phyloP scores from a whole-genome alignment of 2,797 vertebrate genomes.

The Chloroceryle inda region DNA sequence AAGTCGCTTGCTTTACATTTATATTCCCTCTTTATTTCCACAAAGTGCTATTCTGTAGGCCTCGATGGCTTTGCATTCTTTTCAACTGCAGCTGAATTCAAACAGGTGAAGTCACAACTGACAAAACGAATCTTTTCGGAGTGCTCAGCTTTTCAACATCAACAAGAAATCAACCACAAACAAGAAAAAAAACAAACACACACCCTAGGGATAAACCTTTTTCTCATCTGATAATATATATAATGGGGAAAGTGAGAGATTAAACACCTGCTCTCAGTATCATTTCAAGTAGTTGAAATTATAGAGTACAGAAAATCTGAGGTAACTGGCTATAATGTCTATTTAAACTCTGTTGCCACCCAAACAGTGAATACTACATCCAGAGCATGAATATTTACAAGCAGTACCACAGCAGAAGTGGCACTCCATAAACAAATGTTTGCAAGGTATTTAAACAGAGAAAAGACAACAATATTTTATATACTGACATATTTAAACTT shows the following conservation, averaged over 20 bases:
- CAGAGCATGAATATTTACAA: not conserved
- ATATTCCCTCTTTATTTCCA: not conserved
- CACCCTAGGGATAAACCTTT: not conserved
- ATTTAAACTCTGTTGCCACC: not conserved
- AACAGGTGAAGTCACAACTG: not conserved
- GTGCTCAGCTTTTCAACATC: not conserved
- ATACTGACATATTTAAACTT: not conserved
- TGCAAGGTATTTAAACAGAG: not conserved
- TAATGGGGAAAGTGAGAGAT: not conserved
- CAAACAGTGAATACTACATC: not conserved
- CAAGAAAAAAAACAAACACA: not conserved
- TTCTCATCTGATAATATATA: not conserved
- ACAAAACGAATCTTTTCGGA: not conserved
- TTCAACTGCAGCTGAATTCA: not conserved
- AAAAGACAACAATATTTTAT: not conserved
- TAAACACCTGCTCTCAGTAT: not conserved
- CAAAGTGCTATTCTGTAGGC: not conserved
- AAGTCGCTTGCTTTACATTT: not conserved
- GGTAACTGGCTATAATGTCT: not conserved
- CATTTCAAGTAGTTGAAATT: not conserved
- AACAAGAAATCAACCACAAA: not conserved
- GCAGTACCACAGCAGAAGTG: not conserved
- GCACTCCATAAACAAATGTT: not conserved
- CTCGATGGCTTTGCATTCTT: not conserved
- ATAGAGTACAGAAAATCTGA: not conserved